Conservation (phyloP, 2,888 invertebrate genomes). For the Drosophila merina region DNA sequence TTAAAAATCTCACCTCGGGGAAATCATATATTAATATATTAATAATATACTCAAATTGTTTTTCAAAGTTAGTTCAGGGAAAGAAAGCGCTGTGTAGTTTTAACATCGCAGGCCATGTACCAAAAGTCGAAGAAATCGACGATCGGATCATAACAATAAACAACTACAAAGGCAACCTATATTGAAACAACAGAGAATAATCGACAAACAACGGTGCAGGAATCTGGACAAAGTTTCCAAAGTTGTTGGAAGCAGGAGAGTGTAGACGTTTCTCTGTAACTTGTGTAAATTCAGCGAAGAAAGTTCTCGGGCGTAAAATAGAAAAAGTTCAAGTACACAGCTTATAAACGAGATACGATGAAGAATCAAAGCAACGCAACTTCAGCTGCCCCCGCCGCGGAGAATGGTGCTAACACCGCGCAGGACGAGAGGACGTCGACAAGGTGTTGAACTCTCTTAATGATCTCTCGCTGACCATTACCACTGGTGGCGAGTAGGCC, state of each 20-base stretch:
- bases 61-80: too few relatives aligned
- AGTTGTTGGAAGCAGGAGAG: conserved; percentile 79
- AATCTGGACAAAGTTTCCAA: too few relatives aligned
- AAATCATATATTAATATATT: too few relatives aligned
- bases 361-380: conserved; percentile 79
- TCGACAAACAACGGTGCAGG: too few relatives aligned
- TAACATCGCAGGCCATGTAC: too few relatives aligned
- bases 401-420: conserved; percentile 78
- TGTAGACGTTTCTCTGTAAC: conserved; percentile 76
- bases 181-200: too few relatives aligned
- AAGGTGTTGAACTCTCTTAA: conserved; percentile 82
- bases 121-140: too few relatives aligned
- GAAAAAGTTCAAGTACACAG: conserved; percentile 70
- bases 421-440: conserved; percentile 82
- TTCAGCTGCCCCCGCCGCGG: conserved; percentile 77
- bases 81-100: too few relatives aligned
- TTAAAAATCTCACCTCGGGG: too few relatives aligned
- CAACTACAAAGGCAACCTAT: too few relatives aligned
- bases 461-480: conserved; percentile 81
- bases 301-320: conserved; percentile 61
- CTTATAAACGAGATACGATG: conserved; percentile 71
- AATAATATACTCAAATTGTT: too few relatives aligned
- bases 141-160: too few relatives aligned
- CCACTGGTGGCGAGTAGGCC: conserved; percentile 58
- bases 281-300: conserved; percentile 71